Percentiles rank a stretch among this genome's conserved stretches.
Conservation (phyloP, 2,888 invertebrate species). For the Teinopalpus imperialis region DNA sequence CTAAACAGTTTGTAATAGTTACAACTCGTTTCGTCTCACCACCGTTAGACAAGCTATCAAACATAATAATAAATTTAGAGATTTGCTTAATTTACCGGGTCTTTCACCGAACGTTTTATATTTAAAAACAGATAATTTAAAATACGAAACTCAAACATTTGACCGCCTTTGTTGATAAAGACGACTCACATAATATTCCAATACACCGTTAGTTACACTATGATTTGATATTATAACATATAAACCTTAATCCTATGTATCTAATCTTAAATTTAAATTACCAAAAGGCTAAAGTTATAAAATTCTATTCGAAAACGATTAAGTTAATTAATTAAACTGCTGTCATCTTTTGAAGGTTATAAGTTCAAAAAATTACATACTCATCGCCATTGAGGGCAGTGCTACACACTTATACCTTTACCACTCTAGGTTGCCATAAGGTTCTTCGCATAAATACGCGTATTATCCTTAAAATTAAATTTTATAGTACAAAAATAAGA, state of each 20-base stretch:
- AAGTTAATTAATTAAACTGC: background rate
- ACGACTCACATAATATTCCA: conserved; percentile 23
- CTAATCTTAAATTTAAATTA: background rate
- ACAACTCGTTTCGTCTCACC: conserved; percentile 30
- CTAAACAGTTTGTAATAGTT: conserved; percentile 25
- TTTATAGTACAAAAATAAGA: no score
- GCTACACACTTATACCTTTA: no score
- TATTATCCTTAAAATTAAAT: no score
- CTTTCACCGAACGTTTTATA: conserved; percentile 46
- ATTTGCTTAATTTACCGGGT: conserved; percentile 58
- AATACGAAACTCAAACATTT: conserved; percentile 28
- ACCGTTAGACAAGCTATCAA: conserved; percentile 42
- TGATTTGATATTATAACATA: conserved; percentile 6
- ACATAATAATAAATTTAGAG: conserved; percentile 52
- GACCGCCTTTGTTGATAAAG: conserved; percentile 29
- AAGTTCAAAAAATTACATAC: no score
- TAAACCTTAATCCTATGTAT: background rate
- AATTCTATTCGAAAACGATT: conserved; percentile 1
- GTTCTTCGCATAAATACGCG: no score
- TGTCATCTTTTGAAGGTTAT: no score
- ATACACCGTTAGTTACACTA: conserved; percentile 19
- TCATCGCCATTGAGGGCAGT: no score
- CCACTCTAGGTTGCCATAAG: no score
- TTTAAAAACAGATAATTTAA: conserved; percentile 36
- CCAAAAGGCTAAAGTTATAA: no score